Evolutionary conservation across 2,797 vertebrate genomes (phyloP), one percentile per base, ranked within the genome.

Genomic region (Nyctalus aviator): DNA sequence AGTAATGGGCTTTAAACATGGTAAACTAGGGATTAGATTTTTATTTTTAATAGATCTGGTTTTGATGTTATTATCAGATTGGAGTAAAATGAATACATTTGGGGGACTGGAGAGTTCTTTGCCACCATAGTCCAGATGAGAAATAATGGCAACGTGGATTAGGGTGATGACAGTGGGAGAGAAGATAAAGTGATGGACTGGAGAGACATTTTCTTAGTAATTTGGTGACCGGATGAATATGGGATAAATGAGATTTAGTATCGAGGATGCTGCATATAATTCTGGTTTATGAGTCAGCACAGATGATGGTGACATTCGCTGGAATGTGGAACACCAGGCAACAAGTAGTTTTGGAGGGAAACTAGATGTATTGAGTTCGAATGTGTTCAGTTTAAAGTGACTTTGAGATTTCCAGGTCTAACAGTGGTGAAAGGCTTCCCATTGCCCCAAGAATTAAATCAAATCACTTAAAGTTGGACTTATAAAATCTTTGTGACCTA

Each of bases 11-110:
- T 83, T 88, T 57, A 62, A 91, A 64, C 2, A 17, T 21, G 8
- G 25, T 27, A n/a, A 93, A 59, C 48, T 21, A 1, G 8, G 44
- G 12, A 79, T 79, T 76, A 37, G 14, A 25, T 68, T 88, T 84
- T 17, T 7, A 73, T 82, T 95, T 95, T 69, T 15, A 91, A 53
- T 20, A 48, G 32, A 25, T 73, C 64, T 95, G 35, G 48, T 35
- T 84, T 37, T 48, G n/a, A 69, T 30, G 3, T 68, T 46, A 85
- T 4, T 46, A 37, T 83, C 30, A 53, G 12, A 37, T 11, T 79
- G 64, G 20, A 91, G 69, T 35, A 86, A 41, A 82, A 59, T 37
- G 5, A n/a, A 62, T 46, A 32, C 6, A 18, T 59, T 30, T 46
- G 53, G 37, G 25, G 27, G 18, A 37, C 15, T 21, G 72, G 18